Conservation (phyloP, 2,888 invertebrate species). For the Leptinotarsa juncta region DNA sequence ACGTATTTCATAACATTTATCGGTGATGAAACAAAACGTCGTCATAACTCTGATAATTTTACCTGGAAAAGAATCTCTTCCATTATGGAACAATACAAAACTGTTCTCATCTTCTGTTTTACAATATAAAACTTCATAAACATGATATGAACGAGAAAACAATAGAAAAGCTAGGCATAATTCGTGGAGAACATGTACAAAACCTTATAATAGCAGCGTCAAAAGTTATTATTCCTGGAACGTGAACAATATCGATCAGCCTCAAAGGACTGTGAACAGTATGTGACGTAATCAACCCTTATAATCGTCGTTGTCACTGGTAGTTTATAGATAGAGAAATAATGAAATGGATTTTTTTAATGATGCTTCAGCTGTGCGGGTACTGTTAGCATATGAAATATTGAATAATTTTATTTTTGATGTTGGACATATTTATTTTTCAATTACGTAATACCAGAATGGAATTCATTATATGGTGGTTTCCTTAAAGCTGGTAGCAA, state of each 20-base stretch:
- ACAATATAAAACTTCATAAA: background rate
- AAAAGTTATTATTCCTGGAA: background rate
- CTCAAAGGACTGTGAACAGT: background rate
- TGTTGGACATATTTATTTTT: no score
- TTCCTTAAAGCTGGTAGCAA: no score
- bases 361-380: background rate
- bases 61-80: background rate
- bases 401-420: no score
- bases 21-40: no score
- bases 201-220: background rate
- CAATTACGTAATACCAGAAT: no score
- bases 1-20: background rate
- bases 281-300: constrained; percentile 1
- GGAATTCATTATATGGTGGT: no score
- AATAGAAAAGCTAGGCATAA: background rate
- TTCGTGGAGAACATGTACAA: background rate
- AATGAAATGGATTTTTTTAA: background rate
- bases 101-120: background rate
- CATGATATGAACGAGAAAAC: background rate
- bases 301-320: background rate
- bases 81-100: background rate
- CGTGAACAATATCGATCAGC: background rate
- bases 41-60: background rate
- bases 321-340: background rate
- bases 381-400: background rate